Evolutionary conservation across 2,888 invertebrate species (phyloP), one percentile per base, ranked within the genome.

Genomic region (Deilephila porcellus): DNA sequence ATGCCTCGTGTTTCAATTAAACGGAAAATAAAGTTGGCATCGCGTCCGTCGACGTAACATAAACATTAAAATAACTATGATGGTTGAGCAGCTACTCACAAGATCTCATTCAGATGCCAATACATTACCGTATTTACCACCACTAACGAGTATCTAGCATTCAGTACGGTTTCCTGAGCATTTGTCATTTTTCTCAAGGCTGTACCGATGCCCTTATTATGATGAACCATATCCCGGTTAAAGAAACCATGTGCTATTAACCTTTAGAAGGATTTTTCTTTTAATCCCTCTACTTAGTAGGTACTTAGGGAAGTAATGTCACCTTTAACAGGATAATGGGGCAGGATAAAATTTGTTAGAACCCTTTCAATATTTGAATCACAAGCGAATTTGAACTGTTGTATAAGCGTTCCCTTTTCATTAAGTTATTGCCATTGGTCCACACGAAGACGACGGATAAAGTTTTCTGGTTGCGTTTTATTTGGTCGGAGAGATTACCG

Each of bases 11-110:
- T 90, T 90, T 90, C 88, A 90, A 88, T 90, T 89, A 90, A 90
- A 89, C 85, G 87, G 88, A 89, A 91, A 89, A 90, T 90, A 90
- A 88, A 87, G 86, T 90, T 90, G 90, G 89, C 91, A 89, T 86
- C 83, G 84, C 82, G 82, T 86, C 84, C 82, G 82, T 82, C 89
- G 86, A 86, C 88, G 88, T 88, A 87, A 87, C 83, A 87, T 87
- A 89, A 87, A 88, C 89, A 88, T 89, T 88, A 86, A 88, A 90
- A 90, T 89, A 88, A 89, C 88, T 88, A 86, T 85, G 86, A 87
- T 87, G 84, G 83, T 85, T 84, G 84, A 86, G 86, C 86, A 86
- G 85, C 83, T 85, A 83, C 82, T 83, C 80, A 78, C 82, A 79
- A 82, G 83, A 84, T 85, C 86, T 86, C 88, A 89, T 90, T 90